phyloP scores from a whole-genome alignment of 92 coral and sea anemone species.

The Zoanthus gigantus region DNA sequence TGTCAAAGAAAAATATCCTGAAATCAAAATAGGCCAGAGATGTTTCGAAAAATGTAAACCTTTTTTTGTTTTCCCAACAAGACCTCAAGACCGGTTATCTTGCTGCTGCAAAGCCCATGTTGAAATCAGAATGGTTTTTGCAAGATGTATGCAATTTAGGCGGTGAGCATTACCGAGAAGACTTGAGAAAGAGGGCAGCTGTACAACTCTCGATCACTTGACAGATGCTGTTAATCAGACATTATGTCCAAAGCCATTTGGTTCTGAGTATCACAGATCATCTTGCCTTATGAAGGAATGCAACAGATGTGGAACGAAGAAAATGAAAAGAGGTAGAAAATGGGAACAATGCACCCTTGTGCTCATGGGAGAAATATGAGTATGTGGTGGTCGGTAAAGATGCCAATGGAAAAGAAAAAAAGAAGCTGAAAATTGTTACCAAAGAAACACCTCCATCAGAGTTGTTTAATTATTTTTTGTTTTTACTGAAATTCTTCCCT shows the following conservation, averaged over 20 bases:
- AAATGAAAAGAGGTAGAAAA: background rate
- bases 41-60: background rate
- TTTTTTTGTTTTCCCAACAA: background rate
- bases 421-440: conserved; percentile 28
- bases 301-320: no score
- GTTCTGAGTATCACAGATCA: background rate
- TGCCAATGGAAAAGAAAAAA: conserved; percentile 16
- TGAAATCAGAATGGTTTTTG: background rate
- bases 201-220: background rate
- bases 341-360: background rate
- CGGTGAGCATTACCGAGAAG: background rate
- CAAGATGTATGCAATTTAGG: background rate
- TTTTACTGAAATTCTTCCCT: no score
- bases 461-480: background rate
- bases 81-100: conserved; percentile 1
- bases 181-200: background rate
- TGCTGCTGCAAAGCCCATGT: background rate
- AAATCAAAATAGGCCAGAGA: background rate
- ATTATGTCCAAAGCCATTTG: background rate
- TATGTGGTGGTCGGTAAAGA: background rate
- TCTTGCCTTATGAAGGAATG: no score
- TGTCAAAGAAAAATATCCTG: background rate
- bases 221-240: background rate
- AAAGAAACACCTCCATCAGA: conserved; percentile 34
- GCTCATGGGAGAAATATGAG: background rate